phyloP scores from a whole-genome alignment of 2,113 vertebrate species.

The Dipodomys stephensi region DNA sequence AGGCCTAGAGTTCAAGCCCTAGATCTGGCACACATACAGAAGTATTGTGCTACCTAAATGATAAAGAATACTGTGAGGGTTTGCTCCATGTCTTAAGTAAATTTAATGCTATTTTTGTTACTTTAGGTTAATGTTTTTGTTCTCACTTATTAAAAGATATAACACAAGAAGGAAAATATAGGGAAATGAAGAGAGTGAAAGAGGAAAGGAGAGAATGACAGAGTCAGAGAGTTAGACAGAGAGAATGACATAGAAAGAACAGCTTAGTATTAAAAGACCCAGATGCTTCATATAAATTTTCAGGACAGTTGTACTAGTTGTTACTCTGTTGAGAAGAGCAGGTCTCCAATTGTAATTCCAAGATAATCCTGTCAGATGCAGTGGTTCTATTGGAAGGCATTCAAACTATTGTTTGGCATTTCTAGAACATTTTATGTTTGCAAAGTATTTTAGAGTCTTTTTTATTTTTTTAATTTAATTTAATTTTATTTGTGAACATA shows the following conservation, averaged over 20 bases:
- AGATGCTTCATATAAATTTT: background rate
- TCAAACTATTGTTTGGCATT: slow-evolving; percentile 34
- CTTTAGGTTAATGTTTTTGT: slow-evolving; percentile 12
- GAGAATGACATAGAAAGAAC: background rate
- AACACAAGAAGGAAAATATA: background rate
- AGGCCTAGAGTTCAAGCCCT: too few relatives aligned
- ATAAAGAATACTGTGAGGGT: background rate
- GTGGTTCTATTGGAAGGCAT: slow-evolving; percentile 19
- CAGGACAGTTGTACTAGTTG: background rate
- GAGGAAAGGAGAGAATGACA: background rate
- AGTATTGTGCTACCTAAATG: slow-evolving; percentile 26
- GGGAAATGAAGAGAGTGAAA: background rate
- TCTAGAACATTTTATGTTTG: slow-evolving; percentile 34
- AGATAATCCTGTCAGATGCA: slow-evolving; percentile 56
- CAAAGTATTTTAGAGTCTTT: slow-evolving; percentile 46
- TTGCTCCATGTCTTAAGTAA: slow-evolving; percentile 45
- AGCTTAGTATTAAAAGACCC: slow-evolving; percentile 10
- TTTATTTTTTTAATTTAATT: too few relatives aligned
- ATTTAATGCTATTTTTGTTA: slow-evolving; percentile 46
- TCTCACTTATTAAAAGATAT: slow-evolving; percentile 23
- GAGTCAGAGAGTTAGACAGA: background rate
- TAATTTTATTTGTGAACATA: too few relatives aligned
- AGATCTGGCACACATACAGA: too few relatives aligned
- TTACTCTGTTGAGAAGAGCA: slow-evolving; percentile 32
- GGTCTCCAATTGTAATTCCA: slow-evolving; percentile 16